Conservation (phyloP, 2,888 invertebrate genomes). For the Cerceris rybyensis region DNA sequence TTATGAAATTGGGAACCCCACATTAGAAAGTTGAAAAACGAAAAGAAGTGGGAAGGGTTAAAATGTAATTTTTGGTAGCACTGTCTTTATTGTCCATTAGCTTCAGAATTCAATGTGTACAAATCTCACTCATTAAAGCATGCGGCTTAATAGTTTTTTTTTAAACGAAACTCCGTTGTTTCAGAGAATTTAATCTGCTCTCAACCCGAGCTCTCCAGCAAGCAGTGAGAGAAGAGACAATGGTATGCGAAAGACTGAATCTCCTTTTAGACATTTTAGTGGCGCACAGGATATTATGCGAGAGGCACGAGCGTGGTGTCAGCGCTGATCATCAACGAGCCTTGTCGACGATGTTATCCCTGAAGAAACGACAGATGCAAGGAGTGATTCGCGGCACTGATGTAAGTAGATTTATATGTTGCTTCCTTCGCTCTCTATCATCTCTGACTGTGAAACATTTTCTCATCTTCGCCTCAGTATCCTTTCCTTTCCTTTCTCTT, state of each 20-base stretch:
- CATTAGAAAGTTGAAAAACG: too few species aligned
- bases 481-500: not conserved
- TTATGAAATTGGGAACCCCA: too few species aligned
- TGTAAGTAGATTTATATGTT: conserved; percentile 75
- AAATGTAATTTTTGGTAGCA: too few species aligned
- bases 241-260: conserved; percentile 84
- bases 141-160: too few species aligned
- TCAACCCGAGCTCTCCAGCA: conserved; percentile 83
- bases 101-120: not conserved
- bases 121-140: not conserved
- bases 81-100: too few species aligned
- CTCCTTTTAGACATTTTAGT: conserved; percentile 83
- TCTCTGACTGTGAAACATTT: not conserved
- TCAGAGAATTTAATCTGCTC: conserved; percentile 83
- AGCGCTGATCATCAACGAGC: conserved; percentile 86
- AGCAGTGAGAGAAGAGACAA: conserved; percentile 83
- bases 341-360: conserved; percentile 84
- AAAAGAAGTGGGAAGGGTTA: too few species aligned
- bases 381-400: conserved; percentile 85
- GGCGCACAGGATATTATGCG: conserved; percentile 84
- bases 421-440: not conserved
- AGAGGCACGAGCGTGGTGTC: conserved; percentile 85
- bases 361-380: conserved; percentile 86
- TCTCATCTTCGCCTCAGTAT: conserved; percentile 40
- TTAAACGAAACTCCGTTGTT: conserved; percentile 22